Base-by-base conservation (phyloP, 2,113 vertebrate genomes). In the Aramus guarauna region DNA sequence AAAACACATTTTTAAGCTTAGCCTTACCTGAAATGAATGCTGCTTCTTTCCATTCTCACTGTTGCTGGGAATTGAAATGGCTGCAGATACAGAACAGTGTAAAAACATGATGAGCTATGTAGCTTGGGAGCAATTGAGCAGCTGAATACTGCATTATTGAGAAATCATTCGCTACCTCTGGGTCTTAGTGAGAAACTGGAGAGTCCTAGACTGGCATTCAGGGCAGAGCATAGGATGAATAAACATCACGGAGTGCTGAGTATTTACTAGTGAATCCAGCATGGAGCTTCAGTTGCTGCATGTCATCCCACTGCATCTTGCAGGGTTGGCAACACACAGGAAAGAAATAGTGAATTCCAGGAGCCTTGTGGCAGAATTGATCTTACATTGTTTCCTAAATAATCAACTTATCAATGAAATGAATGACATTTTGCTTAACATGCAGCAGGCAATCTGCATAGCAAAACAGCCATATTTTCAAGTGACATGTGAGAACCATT, bases 151-250 rank as follows among this genome's bases (percentile, higher is more conserved):
- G 56, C 69, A 37, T 96, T 94, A 88, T 62, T 94, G 96, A 96
- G 94, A 97, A 97, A 93, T 94, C 27, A 36, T 92, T 83, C 3
- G 50, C 83, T 95, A 95, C 79, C 92, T 96, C 56, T 97, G 93
- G 95, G 89, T 90, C 87, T 92, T 97, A 66, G 79, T 72, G 81
- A 43, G 64, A 83, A 95, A 71, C 89, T 88, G 64, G 86, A 89
- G 89, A 90, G 95, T 90, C 81, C 39, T 88, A 86, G 78, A 83
- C 91, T 88, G 67, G 79, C 64, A 80, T 92, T 87, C 94, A 86
- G 96, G 80, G 94, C 79, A 82, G 53, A 88, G 68, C 91, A 71
- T 5, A 85, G 92, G 89, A 90, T 96, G 95, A 95, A 94, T 79
- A 95, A 96, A 94, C 59, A 88, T 74, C 77, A 84, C 43, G 1